Percentiles rank a stretch among this genome's conserved stretches.
Conservation (phyloP, 2,113 vertebrate genomes). For the Blennius ocellaris region DNA sequence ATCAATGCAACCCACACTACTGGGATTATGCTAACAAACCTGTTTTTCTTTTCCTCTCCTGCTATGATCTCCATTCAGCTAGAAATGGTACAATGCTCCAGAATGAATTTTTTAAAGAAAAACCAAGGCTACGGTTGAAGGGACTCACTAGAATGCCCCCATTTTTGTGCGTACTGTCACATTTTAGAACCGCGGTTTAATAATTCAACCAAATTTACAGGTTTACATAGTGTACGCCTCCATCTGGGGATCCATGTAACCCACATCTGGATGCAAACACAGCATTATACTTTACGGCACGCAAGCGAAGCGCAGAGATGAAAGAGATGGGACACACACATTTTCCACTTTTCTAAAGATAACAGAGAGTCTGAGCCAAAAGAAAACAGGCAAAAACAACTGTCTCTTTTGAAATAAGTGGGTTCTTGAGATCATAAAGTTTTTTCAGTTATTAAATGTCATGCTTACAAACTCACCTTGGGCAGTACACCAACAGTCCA, state of each 20-base stretch:
- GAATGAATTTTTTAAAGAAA: conserved; percentile 3
- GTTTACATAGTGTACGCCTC: not conserved
- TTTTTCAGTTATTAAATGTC: conserved; percentile 22
- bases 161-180: not conserved
- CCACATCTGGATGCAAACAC: not conserved
- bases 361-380: not conserved
- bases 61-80: conserved; percentile 25
- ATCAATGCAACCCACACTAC: conserved; percentile 17
- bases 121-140: not conserved
- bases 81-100: not conserved
- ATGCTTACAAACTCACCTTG: conserved; percentile 23
- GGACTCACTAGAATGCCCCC: not conserved
- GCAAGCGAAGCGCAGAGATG: not conserved
- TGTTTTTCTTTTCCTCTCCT: not conserved
- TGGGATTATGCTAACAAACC: conserved; percentile 29
- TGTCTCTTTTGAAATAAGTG: conserved; percentile 7
- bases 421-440: conserved; percentile 12
- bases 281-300: not conserved
- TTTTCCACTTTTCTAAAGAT: not conserved
- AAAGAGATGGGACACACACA: not conserved
- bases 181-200: not conserved
- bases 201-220: not conserved
- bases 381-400: not conserved
- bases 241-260: not conserved
- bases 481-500: not conserved